Conservation (phyloP, 2,797 vertebrate species). For the Synaphobranchus kaupii region DNA sequence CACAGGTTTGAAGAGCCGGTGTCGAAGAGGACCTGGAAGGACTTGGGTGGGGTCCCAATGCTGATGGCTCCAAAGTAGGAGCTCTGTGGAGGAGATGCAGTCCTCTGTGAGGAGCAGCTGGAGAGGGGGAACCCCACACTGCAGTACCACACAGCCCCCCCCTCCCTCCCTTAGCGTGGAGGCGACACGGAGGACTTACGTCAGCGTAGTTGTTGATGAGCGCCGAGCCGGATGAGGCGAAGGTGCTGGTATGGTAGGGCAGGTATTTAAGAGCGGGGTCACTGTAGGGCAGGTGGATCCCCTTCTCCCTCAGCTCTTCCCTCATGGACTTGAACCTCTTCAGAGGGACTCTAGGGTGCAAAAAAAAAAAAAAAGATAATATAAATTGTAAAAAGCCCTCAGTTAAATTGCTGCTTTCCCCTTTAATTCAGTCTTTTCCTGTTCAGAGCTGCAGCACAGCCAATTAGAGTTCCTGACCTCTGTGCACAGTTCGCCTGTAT, state of each 20-base stretch:
- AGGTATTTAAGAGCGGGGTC: conserved; percentile 68
- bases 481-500: too few relatives aligned
- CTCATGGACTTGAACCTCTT: conserved; percentile 69
- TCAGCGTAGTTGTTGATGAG: conserved; percentile 75
- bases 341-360: conserved; percentile 67
- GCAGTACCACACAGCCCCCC: not conserved
- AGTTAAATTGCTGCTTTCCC: too few relatives aligned
- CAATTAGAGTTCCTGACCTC: too few relatives aligned
- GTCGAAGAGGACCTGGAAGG: conserved; percentile 66
- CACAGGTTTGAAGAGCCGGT: conserved; percentile 65
- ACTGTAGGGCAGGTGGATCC: conserved; percentile 49
- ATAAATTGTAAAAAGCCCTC: too few relatives aligned
- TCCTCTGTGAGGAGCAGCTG: not conserved
- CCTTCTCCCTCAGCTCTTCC: conserved; percentile 67
- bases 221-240: conserved; percentile 52
- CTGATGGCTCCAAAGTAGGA: conserved; percentile 66
- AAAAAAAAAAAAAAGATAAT: too few relatives aligned
- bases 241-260: conserved; percentile 24
- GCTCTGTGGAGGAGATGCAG: conserved; percentile 46
- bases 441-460: too few relatives aligned
- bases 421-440: too few relatives aligned
- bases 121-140: not conserved
- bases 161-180: not conserved
- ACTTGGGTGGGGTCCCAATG: conserved; percentile 62
- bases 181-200: conserved; percentile 54